These are phyloP conservation scores for Morpho achilles DNA, from an alignment of 2,888 invertebrate species.

Conservation along the genomic window DNA sequence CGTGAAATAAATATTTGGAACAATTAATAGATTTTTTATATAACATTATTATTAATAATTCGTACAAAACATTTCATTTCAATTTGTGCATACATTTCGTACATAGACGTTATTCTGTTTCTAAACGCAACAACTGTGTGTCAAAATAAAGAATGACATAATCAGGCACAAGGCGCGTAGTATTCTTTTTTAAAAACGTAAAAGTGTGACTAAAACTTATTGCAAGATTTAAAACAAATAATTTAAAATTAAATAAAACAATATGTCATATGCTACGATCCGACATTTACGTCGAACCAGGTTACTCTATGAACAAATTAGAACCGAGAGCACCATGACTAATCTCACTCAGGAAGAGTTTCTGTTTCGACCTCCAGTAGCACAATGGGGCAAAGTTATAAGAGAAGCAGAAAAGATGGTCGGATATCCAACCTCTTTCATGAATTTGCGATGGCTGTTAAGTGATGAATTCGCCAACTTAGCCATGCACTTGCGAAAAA, in stretches of 20 bases:
- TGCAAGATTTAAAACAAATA: constrained; percentile 35
- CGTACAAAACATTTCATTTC: too few species aligned
- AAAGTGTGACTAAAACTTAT: constrained; percentile 29
- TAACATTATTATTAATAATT: too few species aligned
- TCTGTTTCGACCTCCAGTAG: constrained; percentile 62
- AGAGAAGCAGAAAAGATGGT: constrained; percentile 75
- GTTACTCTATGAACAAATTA: constrained; percentile 53
- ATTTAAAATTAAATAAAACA: constrained; percentile 27
- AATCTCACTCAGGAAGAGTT: constrained; percentile 67
- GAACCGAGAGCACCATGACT: constrained; percentile 61
- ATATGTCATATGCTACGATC: constrained; percentile 62
- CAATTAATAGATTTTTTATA: too few species aligned
- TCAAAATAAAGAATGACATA: constrained; percentile 31
- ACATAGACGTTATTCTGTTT: constrained; percentile 28
- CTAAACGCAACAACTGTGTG: constrained; percentile 35
- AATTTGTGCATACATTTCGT: background rate
- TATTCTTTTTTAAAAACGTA: constrained; percentile 17
- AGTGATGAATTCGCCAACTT: constrained; percentile 82
- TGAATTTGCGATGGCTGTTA: constrained; percentile 80
- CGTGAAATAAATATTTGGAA: too few species aligned
- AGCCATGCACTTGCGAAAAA: constrained; percentile 74
- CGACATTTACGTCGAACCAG: constrained; percentile 61
- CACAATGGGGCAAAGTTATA: constrained; percentile 68
- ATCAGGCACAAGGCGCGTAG: constrained; percentile 24
- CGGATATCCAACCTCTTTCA: constrained; percentile 80